Percentiles rank a stretch among this genome's conserved stretches.
These are phyloP conservation scores for Dolichotis patagonum DNA, from an alignment of 2,113 vertebrate species.

Conservation along the genomic window DNA sequence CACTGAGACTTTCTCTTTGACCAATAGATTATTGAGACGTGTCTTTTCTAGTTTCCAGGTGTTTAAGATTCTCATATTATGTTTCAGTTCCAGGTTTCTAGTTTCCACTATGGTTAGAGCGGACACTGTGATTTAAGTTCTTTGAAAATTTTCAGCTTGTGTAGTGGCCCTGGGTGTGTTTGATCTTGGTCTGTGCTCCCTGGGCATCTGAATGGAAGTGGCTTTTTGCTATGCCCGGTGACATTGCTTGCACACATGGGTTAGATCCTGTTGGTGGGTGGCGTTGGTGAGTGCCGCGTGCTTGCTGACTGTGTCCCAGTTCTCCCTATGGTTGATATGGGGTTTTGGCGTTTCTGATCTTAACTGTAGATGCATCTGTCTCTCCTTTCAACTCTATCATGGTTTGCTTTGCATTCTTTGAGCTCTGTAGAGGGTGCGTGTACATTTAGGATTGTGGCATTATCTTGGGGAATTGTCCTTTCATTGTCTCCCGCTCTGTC, in stretches of 20 bases:
- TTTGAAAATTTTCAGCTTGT: not conserved
- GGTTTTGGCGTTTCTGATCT: rapidly evolving
- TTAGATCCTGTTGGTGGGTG: not conserved
- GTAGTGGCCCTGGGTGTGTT: not conserved
- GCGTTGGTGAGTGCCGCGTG: rapidly evolving
- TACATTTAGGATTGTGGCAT: not conserved
- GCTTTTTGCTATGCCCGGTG: too few relatives aligned
- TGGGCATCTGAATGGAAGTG: not conserved
- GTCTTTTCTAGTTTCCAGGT: too few relatives aligned
- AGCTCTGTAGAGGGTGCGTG: not conserved
- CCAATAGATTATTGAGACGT: not conserved
- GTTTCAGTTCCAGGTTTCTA: not conserved
- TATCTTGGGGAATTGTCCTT: not conserved
- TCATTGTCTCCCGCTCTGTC: not conserved
- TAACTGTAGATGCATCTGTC: not conserved
- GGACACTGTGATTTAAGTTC: not conserved
- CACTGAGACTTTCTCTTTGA: not conserved
- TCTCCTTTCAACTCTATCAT: not conserved
- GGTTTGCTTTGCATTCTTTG: not conserved
- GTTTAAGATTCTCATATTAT: not conserved
- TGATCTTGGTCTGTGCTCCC: not conserved
- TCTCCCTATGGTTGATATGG: not conserved
- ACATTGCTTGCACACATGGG: too few relatives aligned
- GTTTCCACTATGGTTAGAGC: not conserved
- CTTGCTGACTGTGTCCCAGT: not conserved